These are phyloP conservation scores for Ornithoptera priamus DNA, from an alignment of 2,888 invertebrate species.

Conservation along the genomic window DNA sequence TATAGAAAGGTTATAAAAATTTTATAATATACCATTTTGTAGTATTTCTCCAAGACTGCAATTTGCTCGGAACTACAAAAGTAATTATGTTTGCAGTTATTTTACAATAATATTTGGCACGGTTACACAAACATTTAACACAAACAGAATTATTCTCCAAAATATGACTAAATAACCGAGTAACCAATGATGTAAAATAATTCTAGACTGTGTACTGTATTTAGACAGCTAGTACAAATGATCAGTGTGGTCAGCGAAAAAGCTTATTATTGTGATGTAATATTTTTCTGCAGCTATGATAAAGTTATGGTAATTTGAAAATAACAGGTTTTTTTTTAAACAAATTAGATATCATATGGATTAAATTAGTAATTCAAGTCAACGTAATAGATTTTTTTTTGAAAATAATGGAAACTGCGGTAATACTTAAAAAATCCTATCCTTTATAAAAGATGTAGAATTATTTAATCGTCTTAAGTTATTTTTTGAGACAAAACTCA, in stretches of 20 bases:
- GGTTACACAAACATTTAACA: background rate
- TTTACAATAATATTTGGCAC: background rate
- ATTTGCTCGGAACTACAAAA: background rate
- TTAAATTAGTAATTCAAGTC: no score
- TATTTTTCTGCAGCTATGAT: background rate
- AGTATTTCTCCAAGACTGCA: slow-evolving; percentile 24
- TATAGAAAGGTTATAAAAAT: background rate
- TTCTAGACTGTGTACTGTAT: background rate
- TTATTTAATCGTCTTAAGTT: no score
- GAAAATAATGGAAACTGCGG: no score
- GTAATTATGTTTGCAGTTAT: background rate
- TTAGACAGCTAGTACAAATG: slow-evolving; percentile 1
- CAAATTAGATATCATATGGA: no score
- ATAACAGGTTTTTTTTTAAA: background rate
- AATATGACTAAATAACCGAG: background rate
- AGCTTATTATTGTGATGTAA: background rate
- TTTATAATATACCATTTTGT: slow-evolving; percentile 21
- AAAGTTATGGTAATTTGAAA: background rate
- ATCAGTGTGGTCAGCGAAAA: slow-evolving; percentile 1
- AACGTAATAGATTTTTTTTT: no score
- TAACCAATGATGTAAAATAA: background rate
- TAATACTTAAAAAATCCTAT: no score
- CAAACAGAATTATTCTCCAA: background rate
- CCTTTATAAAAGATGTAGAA: no score
- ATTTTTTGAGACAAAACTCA: no score